phyloP scores from a whole-genome alignment of 2,797 vertebrate species.

The Dicrostonyx torquatus region DNA sequence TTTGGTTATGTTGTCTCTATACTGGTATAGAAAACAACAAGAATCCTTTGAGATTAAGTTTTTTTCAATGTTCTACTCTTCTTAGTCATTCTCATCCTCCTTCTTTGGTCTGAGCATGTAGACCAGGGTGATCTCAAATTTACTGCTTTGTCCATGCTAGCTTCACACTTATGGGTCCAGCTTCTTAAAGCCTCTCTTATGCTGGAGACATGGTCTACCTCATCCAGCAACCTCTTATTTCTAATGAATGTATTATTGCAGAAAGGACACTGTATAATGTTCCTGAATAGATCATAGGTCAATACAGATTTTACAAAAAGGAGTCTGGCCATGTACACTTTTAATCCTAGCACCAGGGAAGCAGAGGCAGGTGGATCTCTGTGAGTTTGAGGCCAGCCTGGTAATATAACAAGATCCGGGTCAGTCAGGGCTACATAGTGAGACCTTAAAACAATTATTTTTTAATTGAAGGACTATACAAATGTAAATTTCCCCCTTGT shows the following conservation, averaged over 20 bases:
- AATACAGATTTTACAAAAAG: background rate
- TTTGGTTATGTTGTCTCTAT: background rate
- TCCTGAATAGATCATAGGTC: background rate
- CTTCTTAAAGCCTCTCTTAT: background rate
- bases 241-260: background rate
- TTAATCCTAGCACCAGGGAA: background rate
- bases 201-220: background rate
- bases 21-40: background rate
- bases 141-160: background rate
- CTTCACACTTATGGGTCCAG: background rate
- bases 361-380: background rate
- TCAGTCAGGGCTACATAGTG: background rate
- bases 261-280: background rate
- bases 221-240: background rate
- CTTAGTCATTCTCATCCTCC: too few relatives aligned
- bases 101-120: background rate
- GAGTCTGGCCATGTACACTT: background rate
- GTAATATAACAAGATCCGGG: background rate
- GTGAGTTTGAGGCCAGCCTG: background rate
- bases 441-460: background rate
- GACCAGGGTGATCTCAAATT: background rate
- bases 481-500: background rate
- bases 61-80: background rate
- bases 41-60: background rate
- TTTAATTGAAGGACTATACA: background rate